Evolutionary conservation across 2,113 vertebrate genomes (phyloP), one percentile per base, ranked within the genome.

Genomic region (Calyptomena viridis): DNA sequence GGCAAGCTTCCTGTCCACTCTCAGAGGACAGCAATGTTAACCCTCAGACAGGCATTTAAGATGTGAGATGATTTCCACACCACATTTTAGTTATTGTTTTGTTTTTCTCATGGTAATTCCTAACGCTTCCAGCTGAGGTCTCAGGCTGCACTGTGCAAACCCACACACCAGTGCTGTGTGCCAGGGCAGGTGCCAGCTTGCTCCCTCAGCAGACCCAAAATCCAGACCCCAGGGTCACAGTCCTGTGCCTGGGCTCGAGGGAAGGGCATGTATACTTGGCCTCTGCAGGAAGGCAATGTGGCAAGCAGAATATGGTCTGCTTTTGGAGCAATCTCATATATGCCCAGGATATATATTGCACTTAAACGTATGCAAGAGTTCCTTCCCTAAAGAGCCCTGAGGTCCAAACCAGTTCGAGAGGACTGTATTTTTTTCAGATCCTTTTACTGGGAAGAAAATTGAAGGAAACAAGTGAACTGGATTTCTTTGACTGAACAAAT

Each of bases 111-210:
- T 18, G 56, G 67, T 46, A 76, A 50, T 83, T 86, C 30, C 75
- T 22, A 47, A 18, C 0, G 0, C 20, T 49, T 76, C 62, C 44
- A 59, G 71, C 62, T 50, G 76, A 60, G 42, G 47, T 72, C 72
- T 47, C 62, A 14, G 25, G 59, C 55, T 60, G 30, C 3, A 2
- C 46, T 47, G 16, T 37, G 52, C 66, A 66, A 75, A 75, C n/a
- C 40, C 37, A 35, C 21, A 12, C 27, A 46, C 17, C 40, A 53
- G 64, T 1, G 2, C 83, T 49, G 6, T 12, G 35, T 37, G 47
- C 47, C 0, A 1, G 31, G 24, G 21, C 17, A 44, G 40, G 33
- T 0, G 0, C 17, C 91, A 68, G 42, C 72, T 33, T 0, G 0
- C 12, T 72, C 14, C 19, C 31, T 52, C 14, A 2, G 2, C 52